phyloP scores from a whole-genome alignment of 2,797 vertebrate genomes.

The Cryptoprocta ferox region DNA sequence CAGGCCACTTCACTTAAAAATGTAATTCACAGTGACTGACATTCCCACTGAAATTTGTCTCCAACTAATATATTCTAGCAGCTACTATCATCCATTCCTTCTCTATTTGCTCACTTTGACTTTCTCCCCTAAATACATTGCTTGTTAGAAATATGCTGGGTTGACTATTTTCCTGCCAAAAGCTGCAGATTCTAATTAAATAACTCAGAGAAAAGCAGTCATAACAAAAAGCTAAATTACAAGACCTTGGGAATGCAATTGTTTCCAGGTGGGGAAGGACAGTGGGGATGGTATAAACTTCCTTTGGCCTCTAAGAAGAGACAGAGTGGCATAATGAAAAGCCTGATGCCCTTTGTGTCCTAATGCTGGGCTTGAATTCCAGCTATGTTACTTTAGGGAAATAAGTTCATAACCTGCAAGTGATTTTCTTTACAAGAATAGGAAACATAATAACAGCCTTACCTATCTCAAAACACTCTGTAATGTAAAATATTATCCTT shows the following conservation, averaged over 20 bases:
- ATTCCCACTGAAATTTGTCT: slow-evolving; percentile 68
- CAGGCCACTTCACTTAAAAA: slow-evolving; percentile 63
- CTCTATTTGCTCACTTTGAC: slow-evolving; percentile 58
- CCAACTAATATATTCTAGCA: slow-evolving; percentile 69
- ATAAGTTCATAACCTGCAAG: slow-evolving; percentile 51
- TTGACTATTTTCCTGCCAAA: slow-evolving; percentile 73
- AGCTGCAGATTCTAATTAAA: slow-evolving; percentile 72
- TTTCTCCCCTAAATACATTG: slow-evolving; percentile 64
- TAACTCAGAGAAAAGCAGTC: slow-evolving; percentile 67
- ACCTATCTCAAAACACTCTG: slow-evolving; percentile 12
- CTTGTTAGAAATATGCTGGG: slow-evolving; percentile 73
- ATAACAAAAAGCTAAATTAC: slow-evolving; percentile 66
- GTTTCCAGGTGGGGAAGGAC: slow-evolving; percentile 48
- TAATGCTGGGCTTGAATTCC: slow-evolving; percentile 47
- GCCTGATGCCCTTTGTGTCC: slow-evolving; percentile 13
- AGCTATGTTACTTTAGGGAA: slow-evolving; percentile 68
- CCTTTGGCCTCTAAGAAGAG: slow-evolving; percentile 18
- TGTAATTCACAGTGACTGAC: slow-evolving; percentile 69
- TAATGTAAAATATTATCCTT: slow-evolving; percentile 58
- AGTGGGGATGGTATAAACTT: slow-evolving; percentile 37
- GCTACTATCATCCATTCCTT: slow-evolving; percentile 48
- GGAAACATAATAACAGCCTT: slow-evolving; percentile 19
- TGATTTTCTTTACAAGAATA: slow-evolving; percentile 52
- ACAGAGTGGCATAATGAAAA: slow-evolving; percentile 42
- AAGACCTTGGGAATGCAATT: slow-evolving; percentile 46